phyloP scores from a whole-genome alignment of 2,888 invertebrate genomes.

The Phalangium opilio region DNA sequence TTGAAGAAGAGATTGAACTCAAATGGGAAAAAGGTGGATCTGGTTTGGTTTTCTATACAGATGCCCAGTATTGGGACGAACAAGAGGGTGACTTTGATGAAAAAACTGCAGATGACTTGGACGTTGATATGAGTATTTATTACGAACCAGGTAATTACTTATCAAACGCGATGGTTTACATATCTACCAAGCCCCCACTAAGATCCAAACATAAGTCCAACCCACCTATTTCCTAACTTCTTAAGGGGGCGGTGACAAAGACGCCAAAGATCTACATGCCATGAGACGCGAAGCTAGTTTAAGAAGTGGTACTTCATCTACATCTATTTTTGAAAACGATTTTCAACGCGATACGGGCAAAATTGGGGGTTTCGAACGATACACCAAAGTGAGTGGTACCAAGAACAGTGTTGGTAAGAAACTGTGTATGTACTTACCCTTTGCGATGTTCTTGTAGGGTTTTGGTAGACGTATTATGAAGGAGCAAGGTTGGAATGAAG shows the following conservation, averaged over 20 bases:
- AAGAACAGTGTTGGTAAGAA: too few relatives aligned
- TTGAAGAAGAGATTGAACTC: constrained; percentile 32
- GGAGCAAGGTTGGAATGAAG: constrained; percentile 38
- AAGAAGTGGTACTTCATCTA: constrained; percentile 18
- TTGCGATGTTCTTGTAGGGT: constrained; percentile 23
- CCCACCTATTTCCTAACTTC: too few relatives aligned
- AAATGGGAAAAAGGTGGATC: constrained; percentile 45
- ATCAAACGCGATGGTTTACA: too few relatives aligned
- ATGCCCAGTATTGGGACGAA: constrained; percentile 39
- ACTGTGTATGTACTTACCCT: not conserved
- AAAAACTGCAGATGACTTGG: constrained; percentile 41
- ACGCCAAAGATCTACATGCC: constrained; percentile 33
- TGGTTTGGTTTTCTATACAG: constrained; percentile 42
- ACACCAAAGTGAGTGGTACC: constrained; percentile 30
- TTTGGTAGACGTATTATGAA: constrained; percentile 35
- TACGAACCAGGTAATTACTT: constrained; percentile 32
- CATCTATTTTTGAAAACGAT: constrained; percentile 9
- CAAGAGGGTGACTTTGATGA: constrained; percentile 39
- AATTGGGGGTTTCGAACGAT: constrained; percentile 34
- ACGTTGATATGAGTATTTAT: constrained; percentile 40
- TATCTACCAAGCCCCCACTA: too few relatives aligned
- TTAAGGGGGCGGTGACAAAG: constrained; percentile 34
- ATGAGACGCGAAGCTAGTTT: constrained; percentile 29
- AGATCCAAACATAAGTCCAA: too few relatives aligned
- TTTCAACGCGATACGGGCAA: constrained; percentile 21